phyloP scores from a whole-genome alignment of 92 coral and sea anemone species.

The Porites evermanni region DNA sequence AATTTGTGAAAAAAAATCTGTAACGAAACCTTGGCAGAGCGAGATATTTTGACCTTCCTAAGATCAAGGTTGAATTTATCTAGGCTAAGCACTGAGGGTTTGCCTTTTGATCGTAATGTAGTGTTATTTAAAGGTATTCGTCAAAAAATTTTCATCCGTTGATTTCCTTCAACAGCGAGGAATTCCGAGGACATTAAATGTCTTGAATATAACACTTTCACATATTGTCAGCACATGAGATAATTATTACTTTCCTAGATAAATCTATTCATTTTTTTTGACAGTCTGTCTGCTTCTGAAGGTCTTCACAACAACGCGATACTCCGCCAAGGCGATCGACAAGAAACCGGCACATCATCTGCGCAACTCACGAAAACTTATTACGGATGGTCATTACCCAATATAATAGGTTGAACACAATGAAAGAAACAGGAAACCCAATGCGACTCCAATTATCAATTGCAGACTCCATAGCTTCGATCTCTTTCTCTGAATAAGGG shows the following conservation, averaged over 20 bases:
- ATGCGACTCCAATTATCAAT: conserved; percentile 78
- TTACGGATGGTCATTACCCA: conserved; percentile 65
- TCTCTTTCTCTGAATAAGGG: conserved; percentile 77
- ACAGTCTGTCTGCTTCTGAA: not conserved
- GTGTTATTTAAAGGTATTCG: no score
- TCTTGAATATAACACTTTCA: no score
- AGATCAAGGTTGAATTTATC: no score
- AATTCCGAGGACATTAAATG: no score
- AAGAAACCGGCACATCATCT: not conserved
- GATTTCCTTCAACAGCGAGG: no score
- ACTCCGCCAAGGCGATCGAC: not conserved
- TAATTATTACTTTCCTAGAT: not conserved
- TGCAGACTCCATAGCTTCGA: conserved; percentile 76
- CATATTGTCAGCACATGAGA: no score
- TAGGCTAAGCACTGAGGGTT: no score
- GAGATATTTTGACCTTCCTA: no score
- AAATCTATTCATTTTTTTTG: not conserved
- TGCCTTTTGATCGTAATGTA: no score
- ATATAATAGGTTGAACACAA: conserved; percentile 72
- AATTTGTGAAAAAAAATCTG: no score
- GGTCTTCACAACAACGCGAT: not conserved
- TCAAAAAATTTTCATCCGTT: no score
- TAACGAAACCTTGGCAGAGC: no score
- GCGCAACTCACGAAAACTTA: conserved; percentile 13
- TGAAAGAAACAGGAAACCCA: conserved; percentile 78